Percentiles rank a stretch among this genome's conserved stretches.
phyloP scores from a whole-genome alignment of 2,113 vertebrate genomes.

The Trematocara stigmaticum region DNA sequence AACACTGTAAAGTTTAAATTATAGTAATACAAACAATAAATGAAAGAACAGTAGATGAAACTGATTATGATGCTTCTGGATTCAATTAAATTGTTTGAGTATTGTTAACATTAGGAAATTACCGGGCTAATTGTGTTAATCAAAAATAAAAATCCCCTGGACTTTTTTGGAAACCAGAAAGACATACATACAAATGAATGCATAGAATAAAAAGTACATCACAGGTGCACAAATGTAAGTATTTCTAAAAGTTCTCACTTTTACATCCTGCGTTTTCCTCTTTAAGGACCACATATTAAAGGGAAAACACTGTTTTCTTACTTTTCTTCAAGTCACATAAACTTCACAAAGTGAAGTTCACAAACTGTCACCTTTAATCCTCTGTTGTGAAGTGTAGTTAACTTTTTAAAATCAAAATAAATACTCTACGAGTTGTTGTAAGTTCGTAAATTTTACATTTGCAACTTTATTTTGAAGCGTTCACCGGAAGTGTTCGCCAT shows the following conservation, averaged over 20 bases:
- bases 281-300: neutral
- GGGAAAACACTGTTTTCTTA: neutral
- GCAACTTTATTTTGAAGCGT: slow-evolving; percentile 37
- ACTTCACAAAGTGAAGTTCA: neutral
- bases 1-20: neutral
- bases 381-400: neutral
- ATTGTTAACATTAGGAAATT: neutral
- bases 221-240: neutral
- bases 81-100: neutral
- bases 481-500: neutral
- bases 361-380: neutral
- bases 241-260: neutral
- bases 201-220: neutral
- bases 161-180: neutral
- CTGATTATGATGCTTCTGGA: neutral
- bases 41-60: neutral
- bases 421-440: neutral
- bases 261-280: neutral
- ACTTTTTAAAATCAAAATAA: neutral
- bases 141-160: neutral
- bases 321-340: neutral
- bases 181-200: neutral
- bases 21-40: neutral
- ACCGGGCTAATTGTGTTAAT: neutral
- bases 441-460: neutral